These are phyloP conservation scores for Apomyelois bistriatella DNA, from an alignment of 2,888 invertebrate genomes.

Conservation along the genomic window DNA sequence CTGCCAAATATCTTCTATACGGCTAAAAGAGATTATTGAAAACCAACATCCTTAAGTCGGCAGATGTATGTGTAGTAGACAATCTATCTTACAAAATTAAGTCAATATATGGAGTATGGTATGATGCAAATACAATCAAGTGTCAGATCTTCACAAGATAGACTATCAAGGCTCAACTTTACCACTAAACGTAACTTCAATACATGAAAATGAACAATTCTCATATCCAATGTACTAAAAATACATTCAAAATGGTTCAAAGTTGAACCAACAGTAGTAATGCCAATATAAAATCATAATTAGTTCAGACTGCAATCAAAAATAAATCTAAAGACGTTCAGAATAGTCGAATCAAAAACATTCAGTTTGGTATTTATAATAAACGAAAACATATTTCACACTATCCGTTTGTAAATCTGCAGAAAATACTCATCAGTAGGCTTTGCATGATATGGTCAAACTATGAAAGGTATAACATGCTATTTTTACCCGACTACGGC, in stretches of 20 bases:
- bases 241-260: neutral
- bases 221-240: neutral
- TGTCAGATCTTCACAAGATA: neutral
- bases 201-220: neutral
- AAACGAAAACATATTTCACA: no score
- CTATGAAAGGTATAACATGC: no score
- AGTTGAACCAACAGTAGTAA: constrained; percentile 7
- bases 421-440: no score
- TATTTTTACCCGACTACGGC: no score
- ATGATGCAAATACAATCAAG: neutral
- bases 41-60: neutral
- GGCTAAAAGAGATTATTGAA: neutral
- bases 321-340: no score
- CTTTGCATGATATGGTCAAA: no score
- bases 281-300: neutral
- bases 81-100: neutral
- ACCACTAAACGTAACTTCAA: neutral
- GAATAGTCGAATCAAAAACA: no score
- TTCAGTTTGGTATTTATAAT: no score
- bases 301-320: neutral
- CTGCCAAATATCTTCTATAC: neutral
- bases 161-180: neutral
- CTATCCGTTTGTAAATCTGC: no score
- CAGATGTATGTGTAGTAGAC: neutral
- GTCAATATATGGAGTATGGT: no score